A percentile compares a stretch with the other conserved stretches of the same genome.
Evolutionary conservation across 1,140 invertebrate genomes (phyloP).

Genomic region (Zaprionus camerounensis): DNA sequence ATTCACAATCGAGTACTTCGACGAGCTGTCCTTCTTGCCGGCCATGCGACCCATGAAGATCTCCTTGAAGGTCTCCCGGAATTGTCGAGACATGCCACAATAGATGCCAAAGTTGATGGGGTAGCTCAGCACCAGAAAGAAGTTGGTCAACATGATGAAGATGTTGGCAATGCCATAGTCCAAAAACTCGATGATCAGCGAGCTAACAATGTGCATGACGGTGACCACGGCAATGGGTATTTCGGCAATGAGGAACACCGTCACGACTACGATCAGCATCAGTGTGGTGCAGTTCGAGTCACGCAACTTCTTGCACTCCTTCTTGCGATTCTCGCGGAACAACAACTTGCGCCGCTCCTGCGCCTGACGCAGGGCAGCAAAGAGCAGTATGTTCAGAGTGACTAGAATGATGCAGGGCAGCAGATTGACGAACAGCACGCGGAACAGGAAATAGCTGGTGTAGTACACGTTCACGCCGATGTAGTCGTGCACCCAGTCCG

Average conservation of each 20-base stretch:
- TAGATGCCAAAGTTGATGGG: conserved; percentile 98
- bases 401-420: conserved; percentile 95
- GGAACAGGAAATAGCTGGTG: conserved; percentile 92
- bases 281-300: conserved; percentile 96
- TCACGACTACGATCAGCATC: conserved; percentile 97
- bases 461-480: conserved; percentile 90
- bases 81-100: conserved; percentile 97
- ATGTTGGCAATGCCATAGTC: conserved; percentile 93
- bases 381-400: conserved; percentile 94
- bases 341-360: conserved; percentile 91
- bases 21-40: conserved; percentile 88
- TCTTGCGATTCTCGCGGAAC: conserved; percentile 93
- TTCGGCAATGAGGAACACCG: conserved; percentile 95
- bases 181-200: conserved; percentile 89
- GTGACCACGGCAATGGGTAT: conserved; percentile 95
- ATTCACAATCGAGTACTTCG: conserved; percentile 91
- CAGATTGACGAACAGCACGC: conserved; percentile 95
- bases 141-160: conserved; percentile 94
- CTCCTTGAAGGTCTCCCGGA: conserved; percentile 96
- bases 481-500: conserved; percentile 88
- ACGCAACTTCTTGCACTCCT: conserved; percentile 91
- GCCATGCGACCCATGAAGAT: conserved; percentile 90
- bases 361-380: conserved; percentile 92
- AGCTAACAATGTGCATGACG: conserved; percentile 92
- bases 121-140: conserved; percentile 95